phyloP scores from a whole-genome alignment of 2,888 invertebrate species.

The Plagiodera versicolora region DNA sequence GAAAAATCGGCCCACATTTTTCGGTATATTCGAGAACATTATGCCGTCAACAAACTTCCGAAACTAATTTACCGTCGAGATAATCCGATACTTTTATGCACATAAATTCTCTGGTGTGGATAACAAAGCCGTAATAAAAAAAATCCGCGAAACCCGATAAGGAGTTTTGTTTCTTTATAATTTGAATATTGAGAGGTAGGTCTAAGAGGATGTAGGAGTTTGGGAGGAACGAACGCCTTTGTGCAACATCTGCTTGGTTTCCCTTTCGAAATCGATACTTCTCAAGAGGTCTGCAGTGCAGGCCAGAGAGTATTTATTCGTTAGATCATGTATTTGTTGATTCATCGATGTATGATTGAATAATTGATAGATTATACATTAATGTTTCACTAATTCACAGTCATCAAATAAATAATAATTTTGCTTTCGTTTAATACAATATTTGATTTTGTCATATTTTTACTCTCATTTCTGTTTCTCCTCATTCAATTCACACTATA shows the following conservation, averaged over 20 bases:
- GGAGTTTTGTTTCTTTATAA: conserved; percentile 29
- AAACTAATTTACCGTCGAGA: not conserved
- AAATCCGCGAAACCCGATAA: conserved; percentile 9
- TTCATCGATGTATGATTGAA: no score
- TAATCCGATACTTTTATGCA: not conserved
- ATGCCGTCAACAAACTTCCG: not conserved
- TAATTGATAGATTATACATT: no score
- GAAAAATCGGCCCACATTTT: not conserved
- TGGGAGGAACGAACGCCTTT: conserved; percentile 18
- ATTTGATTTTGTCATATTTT: no score
- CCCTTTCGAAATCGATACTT: conserved; percentile 25
- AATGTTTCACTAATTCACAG: no score
- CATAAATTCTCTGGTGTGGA: conserved; percentile 7
- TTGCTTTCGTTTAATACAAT: no score
- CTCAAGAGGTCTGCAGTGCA: conserved; percentile 4
- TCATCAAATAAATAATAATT: no score
- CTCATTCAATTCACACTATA: no score
- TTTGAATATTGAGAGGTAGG: conserved; percentile 25
- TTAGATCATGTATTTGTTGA: no score
- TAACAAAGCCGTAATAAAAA: conserved; percentile 14
- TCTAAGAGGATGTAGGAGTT: conserved; percentile 22
- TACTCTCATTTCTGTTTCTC: no score
- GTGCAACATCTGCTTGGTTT: conserved; percentile 26
- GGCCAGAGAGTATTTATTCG: conserved; percentile 14
- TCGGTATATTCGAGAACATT: not conserved